Evolutionary conservation across 1,140 invertebrate genomes (phyloP).

Genomic region (Drosophila lacteicornis): DNA sequence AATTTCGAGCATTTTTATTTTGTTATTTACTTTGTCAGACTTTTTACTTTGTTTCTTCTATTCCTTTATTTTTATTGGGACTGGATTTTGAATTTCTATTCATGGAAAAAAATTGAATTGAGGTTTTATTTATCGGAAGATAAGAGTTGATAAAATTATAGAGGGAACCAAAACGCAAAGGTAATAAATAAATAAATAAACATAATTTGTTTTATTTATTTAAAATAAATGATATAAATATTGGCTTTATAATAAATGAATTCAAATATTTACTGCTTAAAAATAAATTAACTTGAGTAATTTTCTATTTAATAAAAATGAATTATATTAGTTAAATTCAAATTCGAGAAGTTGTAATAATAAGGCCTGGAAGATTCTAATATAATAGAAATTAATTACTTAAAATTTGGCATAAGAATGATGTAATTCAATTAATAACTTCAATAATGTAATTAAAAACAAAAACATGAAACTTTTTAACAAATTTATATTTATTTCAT

Average conservation of each 20-base stretch:
- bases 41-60: slow-evolving; percentile 6
- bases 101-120: neutral
- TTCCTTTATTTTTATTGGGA: neutral
- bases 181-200: neutral
- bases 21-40: slow-evolving; percentile 10
- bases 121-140: neutral
- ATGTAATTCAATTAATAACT: no score
- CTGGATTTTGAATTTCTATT: slow-evolving; percentile 26
- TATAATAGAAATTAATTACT: neutral
- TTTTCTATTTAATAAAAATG: no score
- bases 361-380: no score
- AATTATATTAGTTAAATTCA: no score
- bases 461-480: neutral
- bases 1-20: slow-evolving; percentile 33
- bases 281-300: no score
- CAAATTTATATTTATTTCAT: neutral
- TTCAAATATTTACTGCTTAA: neutral
- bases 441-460: neutral
- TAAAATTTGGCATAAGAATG: no score
- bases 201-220: neutral
- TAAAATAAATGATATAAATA: neutral
- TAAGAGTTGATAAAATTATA: no score
- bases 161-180: neutral
- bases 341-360: no score
- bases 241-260: no score